phyloP scores from a whole-genome alignment of 2,888 invertebrate species.

The Helicoverpa assulta region DNA sequence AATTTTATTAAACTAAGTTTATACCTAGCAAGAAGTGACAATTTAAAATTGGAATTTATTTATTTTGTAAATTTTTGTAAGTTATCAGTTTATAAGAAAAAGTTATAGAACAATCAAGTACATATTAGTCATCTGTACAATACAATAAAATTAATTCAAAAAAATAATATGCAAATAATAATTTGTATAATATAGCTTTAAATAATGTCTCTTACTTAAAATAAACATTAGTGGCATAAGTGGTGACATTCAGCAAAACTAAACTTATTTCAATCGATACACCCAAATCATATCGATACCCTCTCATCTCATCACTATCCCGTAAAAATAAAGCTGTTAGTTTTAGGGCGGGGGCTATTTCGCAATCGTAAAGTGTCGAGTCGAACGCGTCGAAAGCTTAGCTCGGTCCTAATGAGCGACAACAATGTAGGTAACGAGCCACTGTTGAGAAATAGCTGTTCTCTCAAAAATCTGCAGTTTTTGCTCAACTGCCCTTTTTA shows the following conservation, averaged over 20 bases:
- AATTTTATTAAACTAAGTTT: not conserved
- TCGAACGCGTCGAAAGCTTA: constrained; percentile 67
- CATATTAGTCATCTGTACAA: too few species aligned
- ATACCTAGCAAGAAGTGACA: not conserved
- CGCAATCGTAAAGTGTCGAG: constrained; percentile 80
- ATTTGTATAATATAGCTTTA: too few species aligned
- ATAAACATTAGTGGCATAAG: too few species aligned
- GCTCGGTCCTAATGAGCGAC: constrained; percentile 71
- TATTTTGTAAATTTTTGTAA: too few species aligned
- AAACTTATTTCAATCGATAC: not conserved
- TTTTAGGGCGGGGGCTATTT: constrained; percentile 79
- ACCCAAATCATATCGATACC: constrained; percentile 46
- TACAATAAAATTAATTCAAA: too few species aligned
- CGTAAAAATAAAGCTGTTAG: constrained; percentile 79
- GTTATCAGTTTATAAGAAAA: too few species aligned
- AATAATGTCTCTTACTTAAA: too few species aligned
- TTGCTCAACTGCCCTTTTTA: constrained; percentile 11
- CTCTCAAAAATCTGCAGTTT: constrained; percentile 15
- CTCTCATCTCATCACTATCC: constrained; percentile 62
- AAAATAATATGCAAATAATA: too few species aligned
- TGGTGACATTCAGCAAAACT: too few species aligned
- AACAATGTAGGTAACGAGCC: constrained; percentile 74
- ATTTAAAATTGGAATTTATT: too few species aligned
- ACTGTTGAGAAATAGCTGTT: constrained; percentile 18
- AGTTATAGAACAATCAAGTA: too few species aligned